Evolutionary conservation across 2,888 invertebrate species (phyloP).

Genomic region (Sesia apiformis): DNA sequence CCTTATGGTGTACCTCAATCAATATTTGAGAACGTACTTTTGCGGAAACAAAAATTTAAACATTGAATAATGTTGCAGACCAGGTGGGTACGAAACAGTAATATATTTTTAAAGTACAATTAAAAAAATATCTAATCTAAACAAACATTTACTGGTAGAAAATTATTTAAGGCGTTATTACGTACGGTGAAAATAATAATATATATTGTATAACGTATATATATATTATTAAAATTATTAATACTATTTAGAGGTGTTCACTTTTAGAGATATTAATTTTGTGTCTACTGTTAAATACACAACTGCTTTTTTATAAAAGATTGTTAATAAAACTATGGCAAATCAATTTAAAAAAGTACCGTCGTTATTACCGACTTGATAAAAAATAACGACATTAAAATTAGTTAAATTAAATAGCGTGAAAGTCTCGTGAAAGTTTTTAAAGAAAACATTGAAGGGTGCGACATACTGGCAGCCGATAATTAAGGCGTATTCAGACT

Average conservation of each 20-base stretch:
- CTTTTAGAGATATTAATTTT: too few relatives aligned
- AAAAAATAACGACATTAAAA: not conserved
- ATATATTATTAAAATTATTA: too few relatives aligned
- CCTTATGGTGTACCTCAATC: conserved; percentile 32
- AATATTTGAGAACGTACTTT: conserved; percentile 26
- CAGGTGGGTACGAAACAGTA: not conserved
- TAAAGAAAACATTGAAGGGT: conserved; percentile 47
- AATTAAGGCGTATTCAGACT: conserved; percentile 73
- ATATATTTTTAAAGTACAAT: too few relatives aligned
- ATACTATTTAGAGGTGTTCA: too few relatives aligned
- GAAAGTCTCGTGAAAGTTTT: conserved; percentile 58
- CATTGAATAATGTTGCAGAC: not conserved
- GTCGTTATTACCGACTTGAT: too few relatives aligned
- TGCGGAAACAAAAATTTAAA: not conserved
- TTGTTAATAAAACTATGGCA: too few relatives aligned
- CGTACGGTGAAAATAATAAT: not conserved
- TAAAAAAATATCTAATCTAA: too few relatives aligned
- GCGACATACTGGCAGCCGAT: conserved; percentile 56
- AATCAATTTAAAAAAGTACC: too few relatives aligned
- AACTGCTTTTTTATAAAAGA: too few relatives aligned
- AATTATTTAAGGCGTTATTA: not conserved
- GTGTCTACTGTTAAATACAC: too few relatives aligned
- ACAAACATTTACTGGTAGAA: too few relatives aligned
- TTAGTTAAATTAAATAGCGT: conserved; percentile 26
- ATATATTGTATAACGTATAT: too few relatives aligned